Evolutionary conservation across 2,888 invertebrate species (phyloP).

Genomic region (Pollenia angustigena): DNA sequence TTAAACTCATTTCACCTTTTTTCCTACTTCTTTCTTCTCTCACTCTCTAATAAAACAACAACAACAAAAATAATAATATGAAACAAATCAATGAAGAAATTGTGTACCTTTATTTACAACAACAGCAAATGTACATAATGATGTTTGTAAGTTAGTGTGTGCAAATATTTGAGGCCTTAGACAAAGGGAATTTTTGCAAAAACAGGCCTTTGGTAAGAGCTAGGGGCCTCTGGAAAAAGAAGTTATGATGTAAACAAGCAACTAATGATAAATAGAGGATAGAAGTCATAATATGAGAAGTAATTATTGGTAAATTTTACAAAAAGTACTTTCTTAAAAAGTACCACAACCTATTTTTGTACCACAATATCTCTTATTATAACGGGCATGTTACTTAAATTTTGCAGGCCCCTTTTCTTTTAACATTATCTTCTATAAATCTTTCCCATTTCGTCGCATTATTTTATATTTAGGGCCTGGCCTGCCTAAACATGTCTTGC

Average conservation of each 20-base stretch:
- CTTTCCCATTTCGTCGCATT: not conserved
- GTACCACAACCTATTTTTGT: too few relatives aligned
- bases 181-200: not conserved
- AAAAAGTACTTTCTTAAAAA: too few relatives aligned
- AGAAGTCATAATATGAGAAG: too few relatives aligned
- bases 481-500: constrained; percentile 63
- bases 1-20: constrained; percentile 73
- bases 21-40: constrained; percentile 36
- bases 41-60: constrained; percentile 34
- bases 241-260: too few relatives aligned
- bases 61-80: constrained; percentile 24
- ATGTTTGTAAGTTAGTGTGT: constrained; percentile 14
- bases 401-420: constrained; percentile 12
- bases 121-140: not conserved
- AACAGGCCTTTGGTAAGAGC: not conserved
- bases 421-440: not conserved
- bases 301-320: too few relatives aligned
- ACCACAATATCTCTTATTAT: too few relatives aligned
- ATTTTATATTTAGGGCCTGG: constrained; percentile 59
- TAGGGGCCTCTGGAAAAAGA: too few relatives aligned
- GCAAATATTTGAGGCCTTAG: constrained; percentile 17
- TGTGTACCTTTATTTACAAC: constrained; percentile 38
- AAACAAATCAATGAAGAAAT: constrained; percentile 72
- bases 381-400: not conserved
- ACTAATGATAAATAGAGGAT: too few relatives aligned